Evolutionary conservation across 2,888 invertebrate genomes (phyloP).

Genomic region (Drosophila mulleri): DNA sequence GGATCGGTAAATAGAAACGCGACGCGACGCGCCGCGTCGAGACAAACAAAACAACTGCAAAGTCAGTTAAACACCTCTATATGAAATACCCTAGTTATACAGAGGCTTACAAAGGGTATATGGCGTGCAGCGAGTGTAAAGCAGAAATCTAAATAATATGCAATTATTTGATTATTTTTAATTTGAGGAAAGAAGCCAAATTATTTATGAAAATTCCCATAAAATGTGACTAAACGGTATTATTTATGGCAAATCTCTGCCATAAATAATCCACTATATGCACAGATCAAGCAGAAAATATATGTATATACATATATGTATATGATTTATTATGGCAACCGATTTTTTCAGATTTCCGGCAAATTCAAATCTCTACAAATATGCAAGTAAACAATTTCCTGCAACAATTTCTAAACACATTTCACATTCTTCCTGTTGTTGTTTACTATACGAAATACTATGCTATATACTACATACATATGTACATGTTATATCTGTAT

Average conservation of each 20-base stretch:
- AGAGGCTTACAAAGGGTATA: not conserved
- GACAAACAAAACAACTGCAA: slow-evolving; percentile 44
- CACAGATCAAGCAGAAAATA: not conserved
- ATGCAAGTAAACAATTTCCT: slow-evolving; percentile 11
- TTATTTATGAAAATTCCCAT: not conserved
- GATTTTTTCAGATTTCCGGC: slow-evolving; percentile 14
- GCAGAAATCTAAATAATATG: not conserved
- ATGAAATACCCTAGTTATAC: not conserved
- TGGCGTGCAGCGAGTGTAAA: not conserved
- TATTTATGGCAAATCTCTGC: not conserved
- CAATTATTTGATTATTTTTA: not conserved
- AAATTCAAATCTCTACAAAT: slow-evolving; percentile 6
- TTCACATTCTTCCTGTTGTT: slow-evolving; percentile 30
- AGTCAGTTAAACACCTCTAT: slow-evolving; percentile 41
- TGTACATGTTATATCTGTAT: not conserved
- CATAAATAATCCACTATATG: not conserved
- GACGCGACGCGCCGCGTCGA: slow-evolving; percentile 21
- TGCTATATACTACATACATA: not conserved
- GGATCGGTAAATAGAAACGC: slow-evolving; percentile 37
- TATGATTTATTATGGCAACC: slow-evolving; percentile 1
- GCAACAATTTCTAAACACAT: slow-evolving; percentile 5
- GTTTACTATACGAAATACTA: slow-evolving; percentile 25
- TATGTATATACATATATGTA: not conserved
- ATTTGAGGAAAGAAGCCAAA: not conserved
- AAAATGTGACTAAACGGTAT: not conserved